Conservation (phyloP, 2,888 invertebrate species). For the Caenorhabditis sp. region DNA sequence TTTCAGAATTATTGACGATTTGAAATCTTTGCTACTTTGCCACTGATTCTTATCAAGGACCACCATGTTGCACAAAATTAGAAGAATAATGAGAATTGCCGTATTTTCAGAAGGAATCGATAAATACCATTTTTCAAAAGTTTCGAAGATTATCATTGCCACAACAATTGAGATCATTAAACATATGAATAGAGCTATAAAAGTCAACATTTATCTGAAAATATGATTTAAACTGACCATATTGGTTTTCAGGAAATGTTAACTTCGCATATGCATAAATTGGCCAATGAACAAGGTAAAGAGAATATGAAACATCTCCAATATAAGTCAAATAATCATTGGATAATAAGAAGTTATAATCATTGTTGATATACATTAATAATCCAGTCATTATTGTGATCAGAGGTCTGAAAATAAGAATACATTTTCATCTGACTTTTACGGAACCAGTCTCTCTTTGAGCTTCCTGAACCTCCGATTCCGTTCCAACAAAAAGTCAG, state of each 20-base stretch:
- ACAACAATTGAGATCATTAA: slow-evolving; percentile 8
- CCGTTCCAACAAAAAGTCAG: too few species aligned
- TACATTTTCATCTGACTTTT: too few species aligned
- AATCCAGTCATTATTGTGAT: slow-evolving; percentile 15
- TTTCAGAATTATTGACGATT: slow-evolving; percentile 6
- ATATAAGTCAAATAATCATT: slow-evolving; percentile 19
- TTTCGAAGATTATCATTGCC: slow-evolving; percentile 11
- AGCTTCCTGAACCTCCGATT: too few species aligned
- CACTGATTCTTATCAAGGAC: slow-evolving; percentile 5
- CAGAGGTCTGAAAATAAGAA: slow-evolving; percentile 20
- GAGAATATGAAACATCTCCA: slow-evolving; percentile 24
- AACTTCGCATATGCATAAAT: slow-evolving; percentile 19
- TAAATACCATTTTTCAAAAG: slow-evolving; percentile 21
- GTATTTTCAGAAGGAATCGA: slow-evolving; percentile 6
- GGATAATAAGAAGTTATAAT: slow-evolving; percentile 5
- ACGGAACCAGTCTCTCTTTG: too few species aligned
- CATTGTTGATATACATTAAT: slow-evolving; percentile 8
- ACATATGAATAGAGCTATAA: slow-evolving; percentile 9
- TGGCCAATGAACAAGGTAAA: slow-evolving; percentile 26
- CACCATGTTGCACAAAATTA: slow-evolving; percentile 11
- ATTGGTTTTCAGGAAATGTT: not conserved
- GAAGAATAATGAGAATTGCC: slow-evolving; percentile 1
- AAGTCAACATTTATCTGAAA: not conserved
- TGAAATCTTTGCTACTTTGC: slow-evolving; percentile 2
- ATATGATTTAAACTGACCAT: not conserved